Base-by-base conservation (phyloP, 1,140 invertebrate genomes). In the Plectrocnemia conspersa region DNA sequence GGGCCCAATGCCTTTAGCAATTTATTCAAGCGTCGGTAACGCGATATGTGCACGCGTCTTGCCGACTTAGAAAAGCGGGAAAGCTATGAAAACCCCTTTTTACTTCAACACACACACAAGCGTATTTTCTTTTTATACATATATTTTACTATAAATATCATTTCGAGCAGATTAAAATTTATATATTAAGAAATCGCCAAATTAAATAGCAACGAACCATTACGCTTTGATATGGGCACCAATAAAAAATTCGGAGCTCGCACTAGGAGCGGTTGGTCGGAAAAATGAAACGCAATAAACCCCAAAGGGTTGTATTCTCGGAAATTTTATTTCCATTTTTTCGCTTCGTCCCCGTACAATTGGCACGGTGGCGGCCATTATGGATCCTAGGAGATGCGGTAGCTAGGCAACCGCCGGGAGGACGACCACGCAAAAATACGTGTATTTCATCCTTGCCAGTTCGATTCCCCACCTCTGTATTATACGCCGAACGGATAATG, bases 371-470 rank as follows among this genome's bases (percentile, higher is more conserved):
- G 38, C 42, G 44, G 59, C 59, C 59, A 61, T 61, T 33, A 50
- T 61, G 59, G 48, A 56, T 54, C 27, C 44, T 50, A 36, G 54
- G 50, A 46, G 49, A 59, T 54, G 57, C 54, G 33, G 59, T 61
- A 32, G 33, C 59, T 44, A 54, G 40, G 59, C 24, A 47, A 61
- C 59, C 18, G 15, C 15, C 33, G 36, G 27, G 22, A 29, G 50
- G 50, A 53, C 50, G 45, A 29, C 35, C 44, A 23, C 35, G 46
- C 36, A 29, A 23, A 42, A 23, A 40, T 54, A 41, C 44, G 35
- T 58, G 18, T 44, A 44, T 44, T 24, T 24, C 22, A 44, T 24
- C 22, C 41, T 44, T 19, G 22, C 41, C 19, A 22, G 41, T 22
- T 44, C 35, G 35, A 38, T 38, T 38, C 35, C 22, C 41, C 13